Conservation (phyloP, 2,113 vertebrate genomes). For the Tragelaphus scriptus region DNA sequence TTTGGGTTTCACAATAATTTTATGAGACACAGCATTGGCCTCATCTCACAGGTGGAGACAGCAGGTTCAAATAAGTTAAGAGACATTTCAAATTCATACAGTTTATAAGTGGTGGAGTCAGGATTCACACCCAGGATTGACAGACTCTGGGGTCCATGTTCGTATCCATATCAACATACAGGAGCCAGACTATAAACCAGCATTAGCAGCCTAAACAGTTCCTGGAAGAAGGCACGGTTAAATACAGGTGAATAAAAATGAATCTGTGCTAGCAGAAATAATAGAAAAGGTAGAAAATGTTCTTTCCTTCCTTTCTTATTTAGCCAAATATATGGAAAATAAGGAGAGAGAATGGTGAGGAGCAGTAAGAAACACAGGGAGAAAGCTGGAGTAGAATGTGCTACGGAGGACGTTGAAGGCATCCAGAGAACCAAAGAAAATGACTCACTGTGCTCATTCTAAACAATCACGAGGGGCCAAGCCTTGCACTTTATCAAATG, state of each 20-base stretch:
- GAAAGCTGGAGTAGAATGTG: not conserved
- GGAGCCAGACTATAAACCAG: not conserved
- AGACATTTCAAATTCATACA: not conserved
- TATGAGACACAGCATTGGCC: not conserved
- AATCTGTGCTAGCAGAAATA: not conserved
- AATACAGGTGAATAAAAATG: not conserved
- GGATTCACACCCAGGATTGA: not conserved
- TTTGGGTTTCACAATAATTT: not conserved
- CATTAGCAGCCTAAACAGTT: not conserved
- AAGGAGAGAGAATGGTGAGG: not conserved
- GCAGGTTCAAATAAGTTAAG: not conserved
- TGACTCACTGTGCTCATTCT: conserved; percentile 4
- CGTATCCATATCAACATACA: not conserved
- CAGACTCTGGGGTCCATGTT: not conserved
- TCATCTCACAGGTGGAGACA: not conserved
- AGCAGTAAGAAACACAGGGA: no score
- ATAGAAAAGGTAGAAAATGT: not conserved
- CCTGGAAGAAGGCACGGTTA: not conserved
- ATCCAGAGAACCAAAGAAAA: not conserved
- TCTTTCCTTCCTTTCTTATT: not conserved
- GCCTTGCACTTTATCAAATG: conserved; percentile 17
- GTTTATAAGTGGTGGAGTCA: not conserved
- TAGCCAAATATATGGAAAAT: not conserved
- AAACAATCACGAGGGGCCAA: not conserved
- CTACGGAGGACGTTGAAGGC: not conserved